Conservation (phyloP, 2,113 vertebrate genomes). For the Aviceda subcristata region DNA sequence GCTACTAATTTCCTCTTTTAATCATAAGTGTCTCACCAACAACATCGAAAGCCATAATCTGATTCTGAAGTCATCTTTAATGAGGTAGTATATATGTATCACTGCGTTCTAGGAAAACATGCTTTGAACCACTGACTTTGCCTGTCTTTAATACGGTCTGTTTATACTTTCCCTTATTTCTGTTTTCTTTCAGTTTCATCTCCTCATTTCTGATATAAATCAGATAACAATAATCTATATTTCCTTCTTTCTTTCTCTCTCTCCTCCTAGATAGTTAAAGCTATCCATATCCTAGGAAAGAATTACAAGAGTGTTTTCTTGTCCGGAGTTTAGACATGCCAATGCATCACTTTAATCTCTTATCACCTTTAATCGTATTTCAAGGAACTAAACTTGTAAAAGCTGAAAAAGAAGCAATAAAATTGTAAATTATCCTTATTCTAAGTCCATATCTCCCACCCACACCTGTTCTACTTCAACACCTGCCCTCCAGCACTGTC, state of each 20-base stretch:
- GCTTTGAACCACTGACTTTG: neutral
- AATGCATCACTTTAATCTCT: neutral
- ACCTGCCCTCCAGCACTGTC: neutral
- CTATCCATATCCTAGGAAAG: neutral
- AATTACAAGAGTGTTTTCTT: neutral
- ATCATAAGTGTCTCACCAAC: neutral
- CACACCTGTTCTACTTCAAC: neutral
- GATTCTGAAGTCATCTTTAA: neutral
- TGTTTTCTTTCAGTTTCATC: neutral
- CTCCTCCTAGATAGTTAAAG: neutral
- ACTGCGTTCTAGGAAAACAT: neutral
- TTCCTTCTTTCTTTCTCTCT: neutral
- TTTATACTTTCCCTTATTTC: neutral
- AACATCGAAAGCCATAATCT: neutral
- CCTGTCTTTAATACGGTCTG: neutral
- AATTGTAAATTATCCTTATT: neutral
- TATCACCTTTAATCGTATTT: neutral
- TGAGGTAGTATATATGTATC: neutral
- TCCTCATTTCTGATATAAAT: neutral
- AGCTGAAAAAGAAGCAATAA: neutral
- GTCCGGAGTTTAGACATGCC: neutral
- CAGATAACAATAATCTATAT: neutral
- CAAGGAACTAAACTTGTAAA: neutral
- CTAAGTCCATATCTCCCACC: neutral
- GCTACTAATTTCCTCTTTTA: neutral